Conservation (phyloP, 2,797 vertebrate species). For the Gorsachius magnificus region DNA sequence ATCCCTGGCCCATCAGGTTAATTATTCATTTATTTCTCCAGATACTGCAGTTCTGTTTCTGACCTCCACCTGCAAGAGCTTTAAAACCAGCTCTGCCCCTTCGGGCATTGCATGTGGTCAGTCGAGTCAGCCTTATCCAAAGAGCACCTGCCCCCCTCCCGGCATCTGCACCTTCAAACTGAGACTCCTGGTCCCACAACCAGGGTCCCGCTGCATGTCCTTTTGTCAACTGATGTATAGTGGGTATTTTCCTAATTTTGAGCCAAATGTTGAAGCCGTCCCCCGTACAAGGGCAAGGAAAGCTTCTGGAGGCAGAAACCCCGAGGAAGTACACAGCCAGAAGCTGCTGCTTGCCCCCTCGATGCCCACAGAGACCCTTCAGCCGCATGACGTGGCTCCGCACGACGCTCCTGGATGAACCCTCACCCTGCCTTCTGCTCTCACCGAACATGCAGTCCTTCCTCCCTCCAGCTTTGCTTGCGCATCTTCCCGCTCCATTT, state of each 20-base stretch:
- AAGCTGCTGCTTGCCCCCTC: background rate
- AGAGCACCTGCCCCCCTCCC: background rate
- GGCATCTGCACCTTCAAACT: background rate
- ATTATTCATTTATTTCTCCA: background rate
- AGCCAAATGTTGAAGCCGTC: background rate
- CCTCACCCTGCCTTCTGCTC: background rate
- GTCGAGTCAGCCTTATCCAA: background rate
- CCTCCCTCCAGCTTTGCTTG: background rate
- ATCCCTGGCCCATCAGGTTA: background rate
- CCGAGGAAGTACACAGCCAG: accelerated
- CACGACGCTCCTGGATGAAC: background rate
- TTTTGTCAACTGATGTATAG: accelerated
- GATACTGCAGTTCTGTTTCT: background rate
- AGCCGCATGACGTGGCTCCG: background rate
- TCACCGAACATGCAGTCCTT: background rate
- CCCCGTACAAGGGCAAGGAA: background rate
- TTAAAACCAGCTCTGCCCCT: background rate
- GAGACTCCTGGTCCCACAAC: background rate
- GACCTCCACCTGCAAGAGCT: background rate
- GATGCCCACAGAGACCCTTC: background rate
- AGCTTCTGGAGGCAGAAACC: background rate
- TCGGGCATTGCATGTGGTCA: accelerated
- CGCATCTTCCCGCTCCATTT: background rate
- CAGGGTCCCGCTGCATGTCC: accelerated
- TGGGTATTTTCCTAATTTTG: background rate